These are phyloP conservation scores for Lampropteryx suffumata DNA, from an alignment of 2,888 invertebrate genomes.

Conservation along the genomic window DNA sequence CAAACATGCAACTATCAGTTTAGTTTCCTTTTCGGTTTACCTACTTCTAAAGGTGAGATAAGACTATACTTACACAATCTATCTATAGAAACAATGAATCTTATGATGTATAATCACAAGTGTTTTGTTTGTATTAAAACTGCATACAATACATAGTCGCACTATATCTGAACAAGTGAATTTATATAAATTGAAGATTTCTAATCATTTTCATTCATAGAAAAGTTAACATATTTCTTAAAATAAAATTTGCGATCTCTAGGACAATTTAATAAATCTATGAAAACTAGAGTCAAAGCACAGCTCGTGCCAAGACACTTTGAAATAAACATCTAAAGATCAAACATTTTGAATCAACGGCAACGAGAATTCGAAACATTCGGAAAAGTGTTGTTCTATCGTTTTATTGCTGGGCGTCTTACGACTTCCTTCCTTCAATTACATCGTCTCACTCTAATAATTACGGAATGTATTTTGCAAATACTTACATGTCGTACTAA, in stretches of 20 bases:
- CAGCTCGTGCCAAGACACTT: conserved; percentile 5
- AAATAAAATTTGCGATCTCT: background rate
- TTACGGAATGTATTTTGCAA: background rate
- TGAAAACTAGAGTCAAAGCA: conserved; percentile 5
- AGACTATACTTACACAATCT: no score
- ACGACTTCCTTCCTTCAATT: conserved; percentile 25
- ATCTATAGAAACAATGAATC: no score
- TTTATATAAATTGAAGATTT: no score
- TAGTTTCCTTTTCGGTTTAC: no score
- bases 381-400: conserved; percentile 14
- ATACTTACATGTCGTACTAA: no score
- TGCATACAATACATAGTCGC: no score
- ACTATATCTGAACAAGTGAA: no score
- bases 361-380: conserved; percentile 18
- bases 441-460: conserved; percentile 5
- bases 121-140: no score
- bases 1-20: no score
- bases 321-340: conserved; percentile 17
- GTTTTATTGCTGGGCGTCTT: conserved; percentile 17
- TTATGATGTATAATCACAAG: no score
- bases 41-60: no score
- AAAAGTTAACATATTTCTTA: background rate
- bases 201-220: background rate
- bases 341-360: conserved; percentile 13
- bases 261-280: conserved; percentile 3